Conservation (phyloP, 1,140 invertebrate genomes). For the Drosophila gunungcola region DNA sequence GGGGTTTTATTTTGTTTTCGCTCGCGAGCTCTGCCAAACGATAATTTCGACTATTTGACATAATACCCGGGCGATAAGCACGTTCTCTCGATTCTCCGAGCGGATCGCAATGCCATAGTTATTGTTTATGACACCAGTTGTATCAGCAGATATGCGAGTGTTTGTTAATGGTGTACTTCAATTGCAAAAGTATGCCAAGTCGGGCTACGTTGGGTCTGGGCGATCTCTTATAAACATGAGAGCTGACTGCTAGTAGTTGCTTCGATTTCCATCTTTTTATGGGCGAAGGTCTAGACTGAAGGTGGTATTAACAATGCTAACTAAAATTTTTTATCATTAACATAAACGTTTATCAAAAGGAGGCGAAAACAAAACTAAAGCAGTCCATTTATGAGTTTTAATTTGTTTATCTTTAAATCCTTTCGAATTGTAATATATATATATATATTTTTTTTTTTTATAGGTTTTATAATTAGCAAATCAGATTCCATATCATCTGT, state of each 20-base stretch:
- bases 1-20: constrained; percentile 4
- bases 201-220: constrained; percentile 10
- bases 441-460: too few relatives aligned
- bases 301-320: neutral
- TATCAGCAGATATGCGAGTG: constrained; percentile 10
- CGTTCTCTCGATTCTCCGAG: constrained; percentile 30
- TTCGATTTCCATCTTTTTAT: neutral
- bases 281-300: neutral
- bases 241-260: too few relatives aligned
- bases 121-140: constrained; percentile 7
- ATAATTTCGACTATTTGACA: constrained; percentile 22
- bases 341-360: too few relatives aligned
- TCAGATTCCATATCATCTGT: neutral
- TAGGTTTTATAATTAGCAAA: neutral
- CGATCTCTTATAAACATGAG: neutral
- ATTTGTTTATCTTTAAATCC: neutral
- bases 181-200: constrained; percentile 5
- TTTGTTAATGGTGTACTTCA: neutral
- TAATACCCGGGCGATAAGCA: constrained; percentile 54
- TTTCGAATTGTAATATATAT: neutral
- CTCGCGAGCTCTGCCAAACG: constrained; percentile 4
- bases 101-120: neutral
- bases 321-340: too few relatives aligned
- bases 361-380: too few relatives aligned
- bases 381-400: too few relatives aligned